phyloP scores from a whole-genome alignment of 1,140 invertebrate genomes.

The Apocrypta bakeri region DNA sequence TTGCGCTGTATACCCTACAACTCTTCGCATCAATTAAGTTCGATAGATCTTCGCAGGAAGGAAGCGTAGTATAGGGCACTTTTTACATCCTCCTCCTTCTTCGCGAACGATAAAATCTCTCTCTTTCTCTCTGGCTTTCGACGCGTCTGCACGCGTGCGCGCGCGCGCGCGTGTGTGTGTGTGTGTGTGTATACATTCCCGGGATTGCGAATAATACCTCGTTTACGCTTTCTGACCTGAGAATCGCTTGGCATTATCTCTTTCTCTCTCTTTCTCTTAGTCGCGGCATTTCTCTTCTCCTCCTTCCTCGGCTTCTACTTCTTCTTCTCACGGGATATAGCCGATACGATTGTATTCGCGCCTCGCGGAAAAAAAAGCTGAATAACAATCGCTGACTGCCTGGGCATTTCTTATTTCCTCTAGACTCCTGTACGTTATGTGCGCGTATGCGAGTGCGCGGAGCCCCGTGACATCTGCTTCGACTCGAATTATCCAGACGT shows the following conservation, averaged over 20 bases:
- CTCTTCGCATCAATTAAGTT: constrained; percentile 48
- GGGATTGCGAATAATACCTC: constrained; percentile 18
- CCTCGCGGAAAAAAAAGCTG: constrained; percentile 46
- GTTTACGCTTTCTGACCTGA: constrained; percentile 52
- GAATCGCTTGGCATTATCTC: constrained; percentile 45
- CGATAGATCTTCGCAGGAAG: constrained; percentile 49
- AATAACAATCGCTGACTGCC: constrained; percentile 36
- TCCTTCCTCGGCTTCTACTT: background rate
- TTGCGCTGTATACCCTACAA: background rate
- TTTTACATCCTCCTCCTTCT: constrained; percentile 35
- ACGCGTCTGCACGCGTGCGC: no score
- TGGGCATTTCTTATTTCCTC: constrained; percentile 14
- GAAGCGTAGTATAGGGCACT: constrained; percentile 26
- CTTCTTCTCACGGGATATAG: constrained; percentile 12
- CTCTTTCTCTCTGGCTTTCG: background rate
- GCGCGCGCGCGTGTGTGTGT: no score
- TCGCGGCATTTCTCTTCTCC: background rate
- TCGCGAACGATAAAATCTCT: constrained; percentile 12
- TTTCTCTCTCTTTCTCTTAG: background rate
- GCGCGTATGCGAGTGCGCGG: background rate
- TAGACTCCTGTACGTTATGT: background rate
- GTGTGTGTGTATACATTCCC: background rate
- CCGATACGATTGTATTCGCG: constrained; percentile 50
- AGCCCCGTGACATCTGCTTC: constrained; percentile 34
- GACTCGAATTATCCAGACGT: constrained; percentile 27